phyloP scores from a whole-genome alignment of 2,113 vertebrate species.

The Ploceus nigricollis region DNA sequence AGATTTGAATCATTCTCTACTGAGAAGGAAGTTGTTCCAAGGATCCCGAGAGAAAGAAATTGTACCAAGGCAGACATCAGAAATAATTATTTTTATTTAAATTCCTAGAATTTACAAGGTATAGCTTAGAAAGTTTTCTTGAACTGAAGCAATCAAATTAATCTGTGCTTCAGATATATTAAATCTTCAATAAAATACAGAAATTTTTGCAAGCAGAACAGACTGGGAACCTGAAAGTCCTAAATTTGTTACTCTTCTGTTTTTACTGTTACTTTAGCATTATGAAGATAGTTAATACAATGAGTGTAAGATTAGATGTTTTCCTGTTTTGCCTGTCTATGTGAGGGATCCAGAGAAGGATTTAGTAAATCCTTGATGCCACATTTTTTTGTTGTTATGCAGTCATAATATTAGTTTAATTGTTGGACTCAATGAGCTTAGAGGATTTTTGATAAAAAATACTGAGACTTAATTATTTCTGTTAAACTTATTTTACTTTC shows the following conservation, averaged over 20 bases:
- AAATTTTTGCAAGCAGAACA: background rate
- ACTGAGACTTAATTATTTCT: background rate
- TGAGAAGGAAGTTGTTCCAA: background rate
- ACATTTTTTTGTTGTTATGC: background rate
- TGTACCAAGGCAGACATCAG: background rate
- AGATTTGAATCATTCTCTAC: background rate
- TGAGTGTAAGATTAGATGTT: background rate
- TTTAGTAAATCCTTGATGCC: background rate
- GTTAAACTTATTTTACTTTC: background rate
- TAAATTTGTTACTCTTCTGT: background rate
- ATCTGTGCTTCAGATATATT: background rate
- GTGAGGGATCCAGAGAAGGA: background rate
- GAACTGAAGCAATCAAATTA: background rate
- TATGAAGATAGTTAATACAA: background rate
- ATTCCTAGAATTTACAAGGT: background rate
- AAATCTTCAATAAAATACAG: background rate
- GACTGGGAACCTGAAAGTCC: background rate
- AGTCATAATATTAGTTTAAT: background rate
- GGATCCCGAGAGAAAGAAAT: background rate
- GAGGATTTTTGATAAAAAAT: background rate
- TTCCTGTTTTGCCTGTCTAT: background rate
- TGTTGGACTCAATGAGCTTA: fast-evolving
- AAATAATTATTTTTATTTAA: background rate
- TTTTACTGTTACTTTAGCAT: background rate
- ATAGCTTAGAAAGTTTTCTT: background rate